Base-by-base conservation (phyloP, 2,113 vertebrate genomes). In the Hippocampus zosterae region DNA sequence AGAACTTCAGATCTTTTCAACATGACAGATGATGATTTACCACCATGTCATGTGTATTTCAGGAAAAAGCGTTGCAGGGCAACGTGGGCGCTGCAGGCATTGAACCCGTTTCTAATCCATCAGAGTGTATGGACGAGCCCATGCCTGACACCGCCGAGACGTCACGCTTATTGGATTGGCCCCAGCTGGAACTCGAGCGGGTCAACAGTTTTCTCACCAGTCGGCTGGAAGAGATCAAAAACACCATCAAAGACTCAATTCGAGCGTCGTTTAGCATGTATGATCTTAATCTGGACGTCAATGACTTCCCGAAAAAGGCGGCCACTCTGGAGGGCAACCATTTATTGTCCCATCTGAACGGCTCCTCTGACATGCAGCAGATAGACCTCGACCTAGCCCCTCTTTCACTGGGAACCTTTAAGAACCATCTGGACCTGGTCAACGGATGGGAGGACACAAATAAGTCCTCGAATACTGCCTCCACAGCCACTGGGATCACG, bases 161-260 rank as follows among this genome's bases (percentile, higher is more conserved):
- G 1, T 94, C 95, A 67, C 93, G 93, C 69, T 89, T 97, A 60
- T 88, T 96, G 55, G 95, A 98, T 69, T 98, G 97, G 96, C 96
- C 96, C 0, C 94, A 97, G 85, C 90, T 91, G 77, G 96, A 99
- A 79, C 90, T 99, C 57, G 96, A 98, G 84, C 92, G 95, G 0
- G 97, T 99, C 72, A 99, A 96, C 92, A 98, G 94, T 88, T 98
- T 99, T 79, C 92, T 99, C 78, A 99, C 94, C 77, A 98, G 94
- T 87, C 95, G 96, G 21, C 92, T 99, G 29, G 96, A 98, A 83
- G 96, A 98, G 88, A 98, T 98, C 79, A 98, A 98, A 79, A 98
- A 97, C 89, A 96, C 95, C 75, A 98, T 98, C 81, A 97, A 98
- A 87, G 96, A 98, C 92, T 98, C 97, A 50, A 96, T 98, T 81